phyloP scores from a whole-genome alignment of 2,888 invertebrate species.

The Caenorhabditis afra region DNA sequence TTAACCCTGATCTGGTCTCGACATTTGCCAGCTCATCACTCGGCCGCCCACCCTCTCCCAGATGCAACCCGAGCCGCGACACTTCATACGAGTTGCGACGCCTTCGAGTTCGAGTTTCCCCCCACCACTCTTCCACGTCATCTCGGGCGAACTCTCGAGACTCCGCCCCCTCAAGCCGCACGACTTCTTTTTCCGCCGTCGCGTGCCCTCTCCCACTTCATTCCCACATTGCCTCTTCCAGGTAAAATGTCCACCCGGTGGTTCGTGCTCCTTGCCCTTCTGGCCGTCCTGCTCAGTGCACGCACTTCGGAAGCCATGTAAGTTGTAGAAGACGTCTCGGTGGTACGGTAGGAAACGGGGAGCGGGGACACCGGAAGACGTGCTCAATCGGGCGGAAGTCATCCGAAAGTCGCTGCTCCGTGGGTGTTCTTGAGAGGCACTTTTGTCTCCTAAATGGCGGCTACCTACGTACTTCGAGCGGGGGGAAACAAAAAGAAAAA shows the following conservation, averaged over 20 bases:
- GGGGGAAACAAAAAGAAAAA: neutral
- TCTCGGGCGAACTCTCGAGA: slow-evolving; percentile 26
- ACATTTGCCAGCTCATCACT: slow-evolving; percentile 41
- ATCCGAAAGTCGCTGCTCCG: slow-evolving; percentile 2
- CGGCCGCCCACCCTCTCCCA: slow-evolving; percentile 25
- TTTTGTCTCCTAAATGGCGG: neutral
- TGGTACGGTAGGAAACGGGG: slow-evolving; percentile 20
- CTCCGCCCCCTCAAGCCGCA: slow-evolving; percentile 15
- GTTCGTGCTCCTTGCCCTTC: slow-evolving; percentile 29
- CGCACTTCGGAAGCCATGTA: slow-evolving; percentile 46
- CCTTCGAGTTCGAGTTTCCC: slow-evolving; percentile 36
- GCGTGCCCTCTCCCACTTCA: slow-evolving; percentile 7
- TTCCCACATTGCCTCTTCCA: slow-evolving; percentile 19
- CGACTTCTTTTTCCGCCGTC: slow-evolving; percentile 1
- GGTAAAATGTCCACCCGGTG: slow-evolving; percentile 47
- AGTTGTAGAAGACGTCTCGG: too few species aligned
- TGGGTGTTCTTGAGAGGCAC: slow-evolving; percentile 17
- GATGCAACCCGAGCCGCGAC: slow-evolving; percentile 39
- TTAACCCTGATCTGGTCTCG: slow-evolving; percentile 1
- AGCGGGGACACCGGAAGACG: slow-evolving; percentile 3
- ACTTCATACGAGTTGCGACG: slow-evolving; percentile 35
- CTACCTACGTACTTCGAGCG: neutral
- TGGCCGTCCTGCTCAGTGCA: slow-evolving; percentile 38
- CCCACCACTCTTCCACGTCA: slow-evolving; percentile 20
- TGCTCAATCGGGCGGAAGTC: slow-evolving; percentile 20